Evolutionary conservation across 2,888 invertebrate genomes (phyloP), one percentile per base, ranked within the genome.

Genomic region (Plemyria rubiginata): DNA sequence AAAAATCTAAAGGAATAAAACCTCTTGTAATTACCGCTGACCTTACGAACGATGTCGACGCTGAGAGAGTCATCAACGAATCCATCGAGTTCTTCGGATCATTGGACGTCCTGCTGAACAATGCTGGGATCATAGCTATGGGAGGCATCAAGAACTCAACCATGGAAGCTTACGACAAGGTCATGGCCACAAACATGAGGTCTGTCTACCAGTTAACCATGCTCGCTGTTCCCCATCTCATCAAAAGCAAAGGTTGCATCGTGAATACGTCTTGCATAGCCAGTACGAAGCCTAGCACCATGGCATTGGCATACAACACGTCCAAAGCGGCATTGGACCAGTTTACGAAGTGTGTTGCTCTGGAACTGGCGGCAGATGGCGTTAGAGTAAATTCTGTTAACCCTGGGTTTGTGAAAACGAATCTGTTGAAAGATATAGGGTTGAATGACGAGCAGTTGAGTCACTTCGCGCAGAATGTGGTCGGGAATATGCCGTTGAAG

Each of bases 251-350:
- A 86, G 98, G 98, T 16, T 96, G 95, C 71, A 95, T 98, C 70
- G 97, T 99, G 0, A 99, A 99, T 82, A 95, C 98, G 0, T 98
- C 98, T 5, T 98, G 98, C 82, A 96, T 98, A 2, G 95, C 95
- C 71, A 97, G 99, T 16, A 71, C 93, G 78, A 86, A 95, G 93
- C 74, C 87, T 0, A 88, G 81, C 61, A 95, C 97, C 0, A 96
- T 96, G 69, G 95, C 97, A 1, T 84, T 98, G 57, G 96, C 98
- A 0, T 99, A 99, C 85, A 95, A 95, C 75, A 95, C 99, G 89
- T 98, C 98, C 1, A 99, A 99, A 88, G 94, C 98, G 11, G 98
- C 98, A 0, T 87, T 99, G 5, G 99, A 99, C 89, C 98, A 99
- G 78, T 96, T 99, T 74, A 99, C 99, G 0, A 95, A 96, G 81